phyloP scores from a whole-genome alignment of 2,888 invertebrate species.

The Orthonychiurus folsomi region DNA sequence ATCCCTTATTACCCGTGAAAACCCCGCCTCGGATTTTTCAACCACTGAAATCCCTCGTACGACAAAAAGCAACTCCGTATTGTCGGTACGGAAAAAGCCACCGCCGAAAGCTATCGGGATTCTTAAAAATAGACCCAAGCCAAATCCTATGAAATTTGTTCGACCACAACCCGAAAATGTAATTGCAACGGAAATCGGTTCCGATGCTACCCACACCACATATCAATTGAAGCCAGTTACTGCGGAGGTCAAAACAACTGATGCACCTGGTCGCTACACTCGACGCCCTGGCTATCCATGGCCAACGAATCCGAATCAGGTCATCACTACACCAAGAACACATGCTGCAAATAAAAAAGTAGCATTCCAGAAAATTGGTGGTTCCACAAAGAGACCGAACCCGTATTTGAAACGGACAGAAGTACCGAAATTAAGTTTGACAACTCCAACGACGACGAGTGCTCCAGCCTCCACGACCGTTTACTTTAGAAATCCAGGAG shows the following conservation, averaged over 20 bases:
- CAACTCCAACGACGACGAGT: slow-evolving; percentile 32
- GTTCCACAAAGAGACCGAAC: slow-evolving; percentile 27
- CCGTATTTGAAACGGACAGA: slow-evolving; percentile 27
- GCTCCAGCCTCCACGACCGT: slow-evolving; percentile 28
- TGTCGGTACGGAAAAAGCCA: slow-evolving; percentile 5
- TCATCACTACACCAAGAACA: slow-evolving; percentile 15
- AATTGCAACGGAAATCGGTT: slow-evolving; percentile 24
- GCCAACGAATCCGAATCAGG: slow-evolving; percentile 10
- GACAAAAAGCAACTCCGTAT: slow-evolving; percentile 14
- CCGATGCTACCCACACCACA: slow-evolving; percentile 35
- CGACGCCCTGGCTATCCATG: slow-evolving; percentile 17
- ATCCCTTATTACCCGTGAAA: slow-evolving; percentile 26
- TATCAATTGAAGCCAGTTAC: slow-evolving; percentile 24
- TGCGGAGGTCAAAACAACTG: slow-evolving; percentile 24
- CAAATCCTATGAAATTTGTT: slow-evolving; percentile 31
- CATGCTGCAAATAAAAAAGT: slow-evolving; percentile 23
- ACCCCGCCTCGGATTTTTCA: slow-evolving; percentile 13
- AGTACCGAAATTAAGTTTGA: slow-evolving; percentile 22
- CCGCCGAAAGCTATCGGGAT: slow-evolving; percentile 11
- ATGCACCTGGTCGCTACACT: slow-evolving; percentile 9
- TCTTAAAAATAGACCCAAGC: slow-evolving; percentile 11
- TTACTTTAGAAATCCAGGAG: slow-evolving; percentile 34
- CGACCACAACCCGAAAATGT: slow-evolving; percentile 34
- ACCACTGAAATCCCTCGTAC: slow-evolving; percentile 14
- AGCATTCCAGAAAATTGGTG: slow-evolving; percentile 18